These are phyloP conservation scores for Agriopis marginaria DNA, from an alignment of 2,888 invertebrate genomes.

Conservation along the genomic window DNA sequence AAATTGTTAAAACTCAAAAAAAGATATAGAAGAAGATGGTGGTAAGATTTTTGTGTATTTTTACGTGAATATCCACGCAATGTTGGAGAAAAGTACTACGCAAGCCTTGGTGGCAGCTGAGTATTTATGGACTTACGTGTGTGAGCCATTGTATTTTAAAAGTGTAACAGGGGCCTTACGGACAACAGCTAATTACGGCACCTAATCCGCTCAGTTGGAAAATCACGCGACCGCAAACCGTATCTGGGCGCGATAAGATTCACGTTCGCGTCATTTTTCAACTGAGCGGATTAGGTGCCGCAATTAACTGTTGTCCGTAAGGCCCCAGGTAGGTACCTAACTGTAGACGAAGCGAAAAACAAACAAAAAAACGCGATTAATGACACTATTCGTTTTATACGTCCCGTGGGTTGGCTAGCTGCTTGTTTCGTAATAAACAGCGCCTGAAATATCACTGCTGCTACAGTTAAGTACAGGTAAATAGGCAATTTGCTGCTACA, in stretches of 20 bases:
- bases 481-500: slow-evolving; percentile 40
- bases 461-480: slow-evolving; percentile 33
- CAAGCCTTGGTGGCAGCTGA: background rate
- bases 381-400: slow-evolving; percentile 39
- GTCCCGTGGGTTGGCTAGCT: slow-evolving; percentile 35
- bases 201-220: no score
- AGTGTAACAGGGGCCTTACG: no score
- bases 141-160: background rate
- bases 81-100: no score
- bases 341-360: background rate
- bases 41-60: background rate
- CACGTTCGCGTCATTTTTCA: no score
- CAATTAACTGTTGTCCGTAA: no score
- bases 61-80: background rate
- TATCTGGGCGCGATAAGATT: no score
- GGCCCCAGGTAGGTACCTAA: no score
- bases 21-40: no score
- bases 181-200: no score
- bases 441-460: slow-evolving; percentile 35
- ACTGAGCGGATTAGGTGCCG: no score
- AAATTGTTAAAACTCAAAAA: background rate
- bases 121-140: background rate
- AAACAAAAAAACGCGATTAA: slow-evolving; percentile 39
- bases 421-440: slow-evolving; percentile 36
- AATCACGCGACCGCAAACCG: no score